phyloP scores from a whole-genome alignment of 37 sponge, comb jelly and placozoan genomes.

The Aplysina aerophoba region DNA sequence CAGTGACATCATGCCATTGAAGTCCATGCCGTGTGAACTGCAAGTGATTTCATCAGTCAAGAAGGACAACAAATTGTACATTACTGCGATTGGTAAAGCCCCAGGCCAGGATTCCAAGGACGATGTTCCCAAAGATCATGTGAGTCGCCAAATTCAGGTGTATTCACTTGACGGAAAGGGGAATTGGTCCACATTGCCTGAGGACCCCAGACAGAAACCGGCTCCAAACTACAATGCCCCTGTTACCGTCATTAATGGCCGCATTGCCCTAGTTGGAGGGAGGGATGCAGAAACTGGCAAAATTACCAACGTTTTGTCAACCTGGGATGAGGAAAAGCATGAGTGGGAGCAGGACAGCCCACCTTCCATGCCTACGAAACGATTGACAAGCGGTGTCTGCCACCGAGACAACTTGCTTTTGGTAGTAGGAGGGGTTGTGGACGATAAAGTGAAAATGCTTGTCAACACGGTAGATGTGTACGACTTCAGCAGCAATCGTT shows the following conservation, averaged over 20 bases:
- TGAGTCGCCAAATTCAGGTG: no score
- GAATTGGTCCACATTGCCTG: neutral
- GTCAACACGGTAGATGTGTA: slow-evolving; percentile 5
- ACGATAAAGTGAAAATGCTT: neutral
- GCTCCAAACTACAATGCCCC: neutral
- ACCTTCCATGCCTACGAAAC: neutral
- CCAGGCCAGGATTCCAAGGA: no score
- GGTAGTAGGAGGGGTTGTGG: neutral
- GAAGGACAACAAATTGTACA: no score
- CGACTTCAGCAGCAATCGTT: neutral
- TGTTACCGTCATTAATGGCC: neutral
- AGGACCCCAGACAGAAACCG: neutral
- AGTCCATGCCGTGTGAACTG: no score
- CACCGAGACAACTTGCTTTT: neutral
- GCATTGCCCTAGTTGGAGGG: slow-evolving; percentile 16
- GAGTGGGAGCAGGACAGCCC: neutral
- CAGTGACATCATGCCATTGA: no score
- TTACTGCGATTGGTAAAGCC: no score
- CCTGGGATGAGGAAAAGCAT: neutral
- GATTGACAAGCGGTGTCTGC: neutral
- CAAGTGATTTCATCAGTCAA: no score
- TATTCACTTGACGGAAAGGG: no score
- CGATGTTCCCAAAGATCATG: no score
- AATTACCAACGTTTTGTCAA: neutral
- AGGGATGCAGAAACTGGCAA: neutral